Conservation (phyloP, 2,113 vertebrate genomes). For the Ictalurus furcatus region DNA sequence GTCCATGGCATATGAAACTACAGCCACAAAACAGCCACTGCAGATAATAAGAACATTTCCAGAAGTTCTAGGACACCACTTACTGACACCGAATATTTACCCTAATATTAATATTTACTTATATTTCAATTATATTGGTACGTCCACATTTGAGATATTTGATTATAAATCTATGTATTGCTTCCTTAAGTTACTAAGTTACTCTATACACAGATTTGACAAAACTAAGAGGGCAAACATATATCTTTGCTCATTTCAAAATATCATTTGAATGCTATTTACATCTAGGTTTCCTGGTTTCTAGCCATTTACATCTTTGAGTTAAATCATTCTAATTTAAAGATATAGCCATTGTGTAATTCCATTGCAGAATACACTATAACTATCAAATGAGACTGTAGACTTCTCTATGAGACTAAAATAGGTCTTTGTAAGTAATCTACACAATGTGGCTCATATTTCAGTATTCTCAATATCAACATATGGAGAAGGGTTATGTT, state of each 20-base stretch:
- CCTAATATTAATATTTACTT: background rate
- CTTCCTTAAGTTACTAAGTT: constrained; percentile 1
- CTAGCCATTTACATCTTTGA: background rate
- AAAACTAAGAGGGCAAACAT: background rate
- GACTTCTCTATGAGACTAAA: background rate
- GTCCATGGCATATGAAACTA: background rate
- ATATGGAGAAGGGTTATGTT: background rate
- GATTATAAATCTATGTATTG: constrained; percentile 23
- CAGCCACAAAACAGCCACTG: background rate
- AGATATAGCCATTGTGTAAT: background rate
- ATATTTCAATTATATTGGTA: background rate
- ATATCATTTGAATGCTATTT: constrained; percentile 6
- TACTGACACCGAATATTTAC: background rate
- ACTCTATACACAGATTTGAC: background rate
- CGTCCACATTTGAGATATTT: constrained; percentile 8
- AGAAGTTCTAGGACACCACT: background rate
- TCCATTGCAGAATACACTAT: constrained; percentile 27
- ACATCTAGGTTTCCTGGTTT: background rate
- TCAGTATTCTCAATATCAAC: background rate
- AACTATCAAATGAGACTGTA: background rate
- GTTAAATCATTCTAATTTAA: constrained; percentile 1
- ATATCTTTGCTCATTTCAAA: constrained; percentile 13
- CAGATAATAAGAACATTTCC: background rate
- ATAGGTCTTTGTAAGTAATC: background rate
- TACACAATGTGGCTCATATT: constrained; percentile 4